Evolutionary conservation across 2,797 vertebrate species (phyloP), one percentile per base, ranked within the genome.

Genomic region (Argyrosomus regius): DNA sequence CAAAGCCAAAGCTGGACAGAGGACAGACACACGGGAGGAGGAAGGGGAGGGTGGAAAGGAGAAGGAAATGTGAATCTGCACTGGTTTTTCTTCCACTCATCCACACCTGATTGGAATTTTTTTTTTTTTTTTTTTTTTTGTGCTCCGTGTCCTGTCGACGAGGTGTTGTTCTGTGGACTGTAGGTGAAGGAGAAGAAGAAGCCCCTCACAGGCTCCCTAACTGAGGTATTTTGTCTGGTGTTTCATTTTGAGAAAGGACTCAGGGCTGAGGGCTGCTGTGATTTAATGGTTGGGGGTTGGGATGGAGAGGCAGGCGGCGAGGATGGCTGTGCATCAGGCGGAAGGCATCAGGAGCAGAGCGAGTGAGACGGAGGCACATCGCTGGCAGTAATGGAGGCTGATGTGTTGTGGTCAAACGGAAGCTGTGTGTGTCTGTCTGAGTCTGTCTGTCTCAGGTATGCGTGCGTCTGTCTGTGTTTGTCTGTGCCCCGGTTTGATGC

Each of bases 1-100:
- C 82, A 92, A 92, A 94, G 92, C 92, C 87, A 89, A 81, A 88
- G 95, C 95, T 95, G 94, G 96, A 92, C 92, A 89, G 91, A 91
- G 92, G 91, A 91, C 89, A 90, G 85, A 90, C 82, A 53, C 79
- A 88, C 78, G 35, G 84, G 82, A 84, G 84, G 81, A 86, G 72
- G 81, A 89, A 81, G 86, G 62, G 78, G 88, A 85, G 87, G 87
- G 86, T 56, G 86, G 77, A 80, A 49, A 69, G 83, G 64, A 86
- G 84, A 86, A 85, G 89, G 84, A 89, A 66, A 84, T 76, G 79
- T 83, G 81, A 86, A 78, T 89, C 85, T 89, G 84, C 88, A 74
- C 68, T 58, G 63, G 24, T 78, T 88, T 87, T 87, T 75, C 72
- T 68, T 81, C 62, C 68, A 52, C 84, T 91, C 87, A 84, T 90